Evolutionary conservation across 2,888 invertebrate genomes (phyloP).

Genomic region (Cotesia congregata): DNA sequence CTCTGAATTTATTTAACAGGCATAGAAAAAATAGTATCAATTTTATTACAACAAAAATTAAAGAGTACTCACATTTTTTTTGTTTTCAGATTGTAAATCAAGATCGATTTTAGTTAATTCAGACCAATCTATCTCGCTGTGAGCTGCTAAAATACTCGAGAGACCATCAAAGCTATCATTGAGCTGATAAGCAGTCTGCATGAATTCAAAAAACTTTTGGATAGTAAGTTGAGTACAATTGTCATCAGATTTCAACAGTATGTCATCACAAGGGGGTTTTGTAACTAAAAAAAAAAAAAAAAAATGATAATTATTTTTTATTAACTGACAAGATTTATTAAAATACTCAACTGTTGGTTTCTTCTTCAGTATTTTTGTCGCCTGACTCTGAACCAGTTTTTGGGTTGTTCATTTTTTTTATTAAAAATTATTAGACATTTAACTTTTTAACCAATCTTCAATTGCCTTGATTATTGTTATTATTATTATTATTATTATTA

Average conservation of each 20-base stretch:
- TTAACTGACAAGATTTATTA: too few species aligned
- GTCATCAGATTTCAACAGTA: slow-evolving; percentile 39
- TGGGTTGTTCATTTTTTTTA: too few species aligned
- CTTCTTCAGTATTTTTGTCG: too few species aligned
- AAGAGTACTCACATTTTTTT: slow-evolving; percentile 43
- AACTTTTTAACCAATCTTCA: too few species aligned
- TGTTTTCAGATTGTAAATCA: slow-evolving; percentile 59
- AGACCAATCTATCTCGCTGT: slow-evolving; percentile 72
- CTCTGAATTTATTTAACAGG: slow-evolving; percentile 3
- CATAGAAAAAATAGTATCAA: neutral
- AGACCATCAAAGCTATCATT: slow-evolving; percentile 71
- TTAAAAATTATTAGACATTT: too few species aligned
- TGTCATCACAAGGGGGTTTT: neutral
- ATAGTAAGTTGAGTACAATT: slow-evolving; percentile 76
- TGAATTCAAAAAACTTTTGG: slow-evolving; percentile 80
- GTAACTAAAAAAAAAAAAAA: neutral
- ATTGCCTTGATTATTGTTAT: too few species aligned
- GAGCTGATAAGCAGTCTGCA: slow-evolving; percentile 82
- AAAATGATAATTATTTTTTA: neutral
- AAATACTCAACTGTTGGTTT: too few species aligned
- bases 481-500: too few species aligned
- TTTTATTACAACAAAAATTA: neutral
- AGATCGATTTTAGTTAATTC: slow-evolving; percentile 70
- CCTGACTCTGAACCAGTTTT: too few species aligned
- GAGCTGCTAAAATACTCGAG: slow-evolving; percentile 59